Evolutionary conservation across 2,888 invertebrate genomes (phyloP).

Genomic region (Netelia virgata): DNA sequence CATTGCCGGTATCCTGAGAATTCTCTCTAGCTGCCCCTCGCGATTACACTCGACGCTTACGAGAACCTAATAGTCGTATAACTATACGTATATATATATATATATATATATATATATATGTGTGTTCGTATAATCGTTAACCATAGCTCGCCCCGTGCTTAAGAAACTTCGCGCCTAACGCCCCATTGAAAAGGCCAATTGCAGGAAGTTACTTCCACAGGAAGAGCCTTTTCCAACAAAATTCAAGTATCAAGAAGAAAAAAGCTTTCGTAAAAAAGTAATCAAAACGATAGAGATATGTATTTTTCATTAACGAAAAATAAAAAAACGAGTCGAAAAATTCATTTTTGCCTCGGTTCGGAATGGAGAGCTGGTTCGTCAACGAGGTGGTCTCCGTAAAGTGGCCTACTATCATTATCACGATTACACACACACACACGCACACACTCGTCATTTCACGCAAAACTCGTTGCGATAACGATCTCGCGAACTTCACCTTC

Average conservation of each 20-base stretch:
- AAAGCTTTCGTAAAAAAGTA: too few species aligned
- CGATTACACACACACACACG: not conserved
- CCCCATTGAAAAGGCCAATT: constrained; percentile 39
- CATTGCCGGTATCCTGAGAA: constrained; percentile 43
- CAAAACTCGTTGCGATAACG: constrained; percentile 18
- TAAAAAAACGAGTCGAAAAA: not conserved
- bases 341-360: not conserved
- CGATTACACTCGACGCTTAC: constrained; percentile 47
- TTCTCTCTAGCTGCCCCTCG: constrained; percentile 46
- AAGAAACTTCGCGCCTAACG: constrained; percentile 28
- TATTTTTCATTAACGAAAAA: not conserved
- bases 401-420: constrained; percentile 4
- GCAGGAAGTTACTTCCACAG: constrained; percentile 38
- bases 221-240: constrained; percentile 22
- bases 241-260: constrained; percentile 17
- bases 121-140: constrained; percentile 23
- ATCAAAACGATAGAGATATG: not conserved
- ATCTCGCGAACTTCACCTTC: constrained; percentile 12
- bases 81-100: not conserved
- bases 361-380: not conserved
- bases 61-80: constrained; percentile 1
- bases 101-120: too few species aligned
- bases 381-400: not conserved
- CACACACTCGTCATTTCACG: not conserved
- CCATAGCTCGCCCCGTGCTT: constrained; percentile 21